Evolutionary conservation across 2,888 invertebrate species (phyloP), one percentile per base, ranked within the genome.

Genomic region (Allolobophora icterica): DNA sequence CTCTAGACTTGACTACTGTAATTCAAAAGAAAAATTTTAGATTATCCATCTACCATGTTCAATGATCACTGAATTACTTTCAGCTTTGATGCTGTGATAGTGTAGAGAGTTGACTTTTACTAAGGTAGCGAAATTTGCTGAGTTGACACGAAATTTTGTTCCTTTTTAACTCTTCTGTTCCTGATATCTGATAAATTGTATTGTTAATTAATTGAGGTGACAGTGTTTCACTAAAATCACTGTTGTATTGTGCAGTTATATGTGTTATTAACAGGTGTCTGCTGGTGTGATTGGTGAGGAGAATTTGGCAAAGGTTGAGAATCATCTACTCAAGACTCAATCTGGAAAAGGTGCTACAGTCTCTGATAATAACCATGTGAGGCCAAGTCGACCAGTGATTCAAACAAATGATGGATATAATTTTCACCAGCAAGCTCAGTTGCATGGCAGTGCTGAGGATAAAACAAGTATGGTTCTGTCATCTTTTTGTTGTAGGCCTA

Each of bases 331-430:
- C 24, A 87, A 87, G 35, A 38, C 87, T 38, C 87, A 19, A 30
- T 38, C 87, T 21, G 87, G 87, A 87, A 87, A 87, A 87, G 34
- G 6, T 3, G 21, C 87, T 21, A 17, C 87, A 8, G 71, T 71
- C 30, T 71, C 87, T 35, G 38, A 87, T 87, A 87, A 87, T 24
- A 87, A 87, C 38, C 87, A 87, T 87, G 87, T 87, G 87, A 87
- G 38, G 38, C 38, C 87, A 87, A 87, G 87, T 87, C 34, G 87
- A 35, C 87, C 87, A 19, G 87, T 34, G 38, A 87, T 87, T 87
- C 38, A 35, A 35, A 21, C 87, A 21, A 38, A 34, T 8, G 87
- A 87, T 87, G 87, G 87, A 35, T 87, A 87, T 87, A 34, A 87
- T 87, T 38, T 87, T 30, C 87, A 87, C 35, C 87, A 87, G 34